Evolutionary conservation across 2,888 invertebrate species (phyloP).

Genomic region (Drosophila colorata): DNA sequence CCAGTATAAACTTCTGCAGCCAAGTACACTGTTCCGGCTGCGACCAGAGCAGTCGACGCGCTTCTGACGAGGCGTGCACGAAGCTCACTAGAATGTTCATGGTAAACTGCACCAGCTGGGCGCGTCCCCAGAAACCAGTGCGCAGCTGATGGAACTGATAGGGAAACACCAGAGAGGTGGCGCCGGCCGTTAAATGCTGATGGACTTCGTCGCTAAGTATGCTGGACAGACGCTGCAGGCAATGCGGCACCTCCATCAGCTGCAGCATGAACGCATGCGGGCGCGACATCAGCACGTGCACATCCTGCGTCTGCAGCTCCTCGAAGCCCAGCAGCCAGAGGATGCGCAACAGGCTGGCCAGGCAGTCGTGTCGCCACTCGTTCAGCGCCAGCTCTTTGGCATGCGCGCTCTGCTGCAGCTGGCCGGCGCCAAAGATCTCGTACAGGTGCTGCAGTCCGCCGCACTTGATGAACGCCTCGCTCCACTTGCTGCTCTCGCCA

Average conservation of each 20-base stretch:
- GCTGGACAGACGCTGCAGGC: conserved; percentile 93
- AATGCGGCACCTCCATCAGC: conserved; percentile 94
- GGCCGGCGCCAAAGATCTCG: conserved; percentile 95
- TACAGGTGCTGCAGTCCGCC: conserved; percentile 95
- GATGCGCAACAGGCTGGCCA: conserved; percentile 94
- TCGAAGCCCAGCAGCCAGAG: conserved; percentile 93
- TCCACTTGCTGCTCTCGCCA: conserved; percentile 87
- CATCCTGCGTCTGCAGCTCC: conserved; percentile 85
- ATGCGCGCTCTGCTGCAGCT: conserved; percentile 91
- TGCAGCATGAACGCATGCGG: conserved; percentile 87
- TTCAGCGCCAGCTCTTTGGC: conserved; percentile 85
- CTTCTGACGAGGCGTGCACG: conserved; percentile 94
- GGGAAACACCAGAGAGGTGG: conserved; percentile 68
- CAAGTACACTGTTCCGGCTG: conserved; percentile 91
- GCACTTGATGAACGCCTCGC: conserved; percentile 92
- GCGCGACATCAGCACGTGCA: conserved; percentile 89
- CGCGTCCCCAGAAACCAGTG: conserved; percentile 96
- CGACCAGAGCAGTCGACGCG: conserved; percentile 91
- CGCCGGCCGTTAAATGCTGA: conserved; percentile 86
- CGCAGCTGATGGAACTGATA: conserved; percentile 90
- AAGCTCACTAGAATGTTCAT: conserved; percentile 97
- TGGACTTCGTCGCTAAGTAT: conserved; percentile 92
- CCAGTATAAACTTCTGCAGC: conserved; percentile 93
- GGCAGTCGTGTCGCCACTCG: conserved; percentile 97
- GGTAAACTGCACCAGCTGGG: conserved; percentile 96